Conservation (phyloP, 2,888 invertebrate species). For the Lithophane leautieri region DNA sequence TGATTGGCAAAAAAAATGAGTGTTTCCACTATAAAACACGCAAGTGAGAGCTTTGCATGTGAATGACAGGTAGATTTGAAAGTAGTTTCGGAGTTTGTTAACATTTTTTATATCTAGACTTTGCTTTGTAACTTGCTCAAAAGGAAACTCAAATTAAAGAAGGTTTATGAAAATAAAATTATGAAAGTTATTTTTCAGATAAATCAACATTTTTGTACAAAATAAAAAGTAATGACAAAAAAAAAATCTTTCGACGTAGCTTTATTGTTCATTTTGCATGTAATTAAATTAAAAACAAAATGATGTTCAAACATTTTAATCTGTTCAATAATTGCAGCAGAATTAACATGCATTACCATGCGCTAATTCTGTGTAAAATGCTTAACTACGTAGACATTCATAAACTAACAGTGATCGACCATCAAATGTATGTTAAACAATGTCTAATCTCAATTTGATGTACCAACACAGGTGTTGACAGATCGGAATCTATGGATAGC, state of each 20-base stretch:
- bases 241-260: constrained; percentile 11
- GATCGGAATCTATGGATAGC: constrained; percentile 85
- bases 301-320: constrained; percentile 19
- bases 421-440: constrained; percentile 65
- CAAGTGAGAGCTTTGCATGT: constrained; percentile 60
- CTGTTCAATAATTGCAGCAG: constrained; percentile 59
- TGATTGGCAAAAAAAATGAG: background rate
- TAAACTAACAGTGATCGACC: constrained; percentile 74
- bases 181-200: constrained; percentile 27
- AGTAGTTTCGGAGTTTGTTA: constrained; percentile 59
- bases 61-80: constrained; percentile 56
- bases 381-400: constrained; percentile 73
- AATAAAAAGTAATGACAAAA: background rate
- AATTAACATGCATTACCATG: constrained; percentile 82
- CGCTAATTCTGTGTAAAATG: constrained; percentile 85
- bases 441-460: constrained; percentile 84
- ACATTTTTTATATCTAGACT: constrained; percentile 34
- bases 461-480: constrained; percentile 87
- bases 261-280: constrained; percentile 52
- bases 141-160: constrained; percentile 25
- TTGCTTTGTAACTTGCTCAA: constrained; percentile 60
- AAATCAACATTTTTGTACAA: constrained; percentile 1
- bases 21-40: constrained; percentile 38
- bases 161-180: background rate
- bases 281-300: constrained; percentile 29